Conservation (phyloP, 30 jellyfish, hydroid and myxozoan species). For the Aurelia sp. region DNA sequence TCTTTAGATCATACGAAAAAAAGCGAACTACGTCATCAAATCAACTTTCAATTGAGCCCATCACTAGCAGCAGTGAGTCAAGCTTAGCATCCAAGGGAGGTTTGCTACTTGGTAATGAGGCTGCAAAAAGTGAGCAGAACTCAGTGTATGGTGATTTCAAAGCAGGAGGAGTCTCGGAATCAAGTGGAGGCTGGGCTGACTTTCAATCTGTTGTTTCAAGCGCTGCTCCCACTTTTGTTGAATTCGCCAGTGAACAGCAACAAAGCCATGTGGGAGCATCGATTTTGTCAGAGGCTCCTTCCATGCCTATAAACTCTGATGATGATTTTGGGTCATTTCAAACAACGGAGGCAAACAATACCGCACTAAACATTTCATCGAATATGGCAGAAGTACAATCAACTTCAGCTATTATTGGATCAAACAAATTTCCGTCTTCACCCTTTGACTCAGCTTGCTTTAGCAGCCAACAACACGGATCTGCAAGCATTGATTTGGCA, state of each 20-base stretch:
- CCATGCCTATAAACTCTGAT: not conserved
- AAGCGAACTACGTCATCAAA: no score
- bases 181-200: slow-evolving; percentile 47
- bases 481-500: no score
- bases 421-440: no score
- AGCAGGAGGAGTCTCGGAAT: not conserved
- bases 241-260: not conserved
- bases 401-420: no score
- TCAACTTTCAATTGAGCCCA: no score
- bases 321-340: not conserved
- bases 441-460: no score
- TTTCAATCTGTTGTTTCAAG: slow-evolving; percentile 22
- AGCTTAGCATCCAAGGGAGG: no score
- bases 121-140: not conserved
- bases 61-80: no score
- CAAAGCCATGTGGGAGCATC: not conserved
- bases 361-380: no score
- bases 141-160: not conserved
- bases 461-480: no score
- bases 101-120: not conserved
- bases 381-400: no score
- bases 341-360: no score
- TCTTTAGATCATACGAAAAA: slow-evolving; percentile 27
- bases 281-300: not conserved
- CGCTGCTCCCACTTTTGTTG: not conserved